Evolutionary conservation across 2,797 vertebrate species (phyloP).

Genomic region (Tarsius wallacei): DNA sequence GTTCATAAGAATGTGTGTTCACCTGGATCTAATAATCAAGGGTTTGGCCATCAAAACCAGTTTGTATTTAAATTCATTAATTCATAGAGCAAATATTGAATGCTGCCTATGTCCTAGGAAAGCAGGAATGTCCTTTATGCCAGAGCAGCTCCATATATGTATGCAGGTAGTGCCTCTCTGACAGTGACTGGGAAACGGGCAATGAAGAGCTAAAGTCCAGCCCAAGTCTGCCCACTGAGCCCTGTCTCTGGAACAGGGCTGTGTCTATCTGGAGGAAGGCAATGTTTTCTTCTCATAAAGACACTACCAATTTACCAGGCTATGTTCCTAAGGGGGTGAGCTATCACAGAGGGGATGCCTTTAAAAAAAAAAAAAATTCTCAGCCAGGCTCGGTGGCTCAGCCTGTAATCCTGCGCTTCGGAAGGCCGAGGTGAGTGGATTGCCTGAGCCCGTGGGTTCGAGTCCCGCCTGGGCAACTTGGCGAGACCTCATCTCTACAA

Average conservation of each 20-base stretch:
- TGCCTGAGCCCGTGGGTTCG: no score
- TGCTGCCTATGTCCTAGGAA: not conserved
- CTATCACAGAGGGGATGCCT: not conserved
- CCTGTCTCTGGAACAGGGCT: not conserved
- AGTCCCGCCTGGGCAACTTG: no score
- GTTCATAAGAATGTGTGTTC: not conserved
- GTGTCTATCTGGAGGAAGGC: no score
- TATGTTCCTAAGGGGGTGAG: not conserved
- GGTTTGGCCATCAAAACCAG: not conserved
- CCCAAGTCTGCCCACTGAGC: accelerated
- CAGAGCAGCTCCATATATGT: not conserved
- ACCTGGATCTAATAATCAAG: not conserved
- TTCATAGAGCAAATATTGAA: not conserved
- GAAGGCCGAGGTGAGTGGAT: no score
- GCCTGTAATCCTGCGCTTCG: no score
- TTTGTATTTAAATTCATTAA: not conserved
- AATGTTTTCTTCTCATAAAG: not conserved
- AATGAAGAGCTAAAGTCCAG: not conserved
- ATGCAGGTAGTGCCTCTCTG: not conserved
- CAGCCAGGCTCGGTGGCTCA: no score
- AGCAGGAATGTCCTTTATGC: not conserved
- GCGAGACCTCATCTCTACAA: no score
- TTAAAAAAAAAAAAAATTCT: no score
- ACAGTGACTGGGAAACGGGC: not conserved
- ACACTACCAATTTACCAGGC: not conserved